Percentiles rank a stretch among this genome's conserved stretches.
Conservation (phyloP, 2,113 vertebrate species). For the Mastomys natalensis region DNA sequence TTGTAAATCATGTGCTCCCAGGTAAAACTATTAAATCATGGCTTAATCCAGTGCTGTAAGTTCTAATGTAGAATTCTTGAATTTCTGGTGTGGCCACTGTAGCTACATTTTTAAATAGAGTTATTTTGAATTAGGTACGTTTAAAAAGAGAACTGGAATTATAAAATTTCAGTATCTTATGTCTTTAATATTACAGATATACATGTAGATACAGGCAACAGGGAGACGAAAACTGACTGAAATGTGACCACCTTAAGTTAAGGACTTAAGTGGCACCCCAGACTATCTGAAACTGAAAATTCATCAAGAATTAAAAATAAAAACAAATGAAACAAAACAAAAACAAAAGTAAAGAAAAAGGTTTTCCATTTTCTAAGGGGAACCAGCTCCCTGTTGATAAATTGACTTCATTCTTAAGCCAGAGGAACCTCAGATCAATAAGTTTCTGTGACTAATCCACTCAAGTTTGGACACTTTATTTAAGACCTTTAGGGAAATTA, state of each 20-base stretch:
- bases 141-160: not conserved
- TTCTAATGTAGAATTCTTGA: not conserved
- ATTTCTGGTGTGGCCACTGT: rapidly evolving
- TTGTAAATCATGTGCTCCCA: not conserved
- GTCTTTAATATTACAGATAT: not conserved
- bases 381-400: rapidly evolving
- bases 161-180: not conserved
- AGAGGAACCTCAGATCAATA: not conserved
- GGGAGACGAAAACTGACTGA: not conserved
- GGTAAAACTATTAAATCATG: not conserved
- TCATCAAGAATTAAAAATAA: not conserved
- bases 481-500: not conserved
- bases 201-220: not conserved
- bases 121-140: not conserved
- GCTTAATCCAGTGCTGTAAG: not conserved
- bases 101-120: not conserved
- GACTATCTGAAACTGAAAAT: not conserved
- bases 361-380: not conserved
- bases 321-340: not conserved
- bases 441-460: not conserved
- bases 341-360: not conserved
- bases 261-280: not conserved
- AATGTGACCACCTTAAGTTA: not conserved
- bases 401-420: not conserved
- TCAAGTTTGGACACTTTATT: not conserved